Evolutionary conservation across 2,888 invertebrate genomes (phyloP).

Genomic region (Panzeria rudis): DNA sequence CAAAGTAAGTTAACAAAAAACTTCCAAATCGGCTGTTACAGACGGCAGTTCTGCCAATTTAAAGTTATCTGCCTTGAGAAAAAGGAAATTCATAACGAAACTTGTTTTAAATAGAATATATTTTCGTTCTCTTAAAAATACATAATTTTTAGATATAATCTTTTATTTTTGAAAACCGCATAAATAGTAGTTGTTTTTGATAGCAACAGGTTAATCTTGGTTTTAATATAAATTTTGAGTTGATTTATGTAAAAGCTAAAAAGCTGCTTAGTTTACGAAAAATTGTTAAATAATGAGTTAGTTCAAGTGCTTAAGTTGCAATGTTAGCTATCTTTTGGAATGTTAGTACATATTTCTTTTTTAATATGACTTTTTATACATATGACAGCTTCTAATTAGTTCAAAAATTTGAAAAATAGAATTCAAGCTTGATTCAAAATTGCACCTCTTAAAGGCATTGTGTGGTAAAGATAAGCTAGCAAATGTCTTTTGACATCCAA

Average conservation of each 20-base stretch:
- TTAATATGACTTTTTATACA: not conserved
- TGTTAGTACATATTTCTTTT: not conserved
- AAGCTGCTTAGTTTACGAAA: not conserved
- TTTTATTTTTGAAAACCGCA: not conserved
- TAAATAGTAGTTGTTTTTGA: not conserved
- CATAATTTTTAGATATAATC: not conserved
- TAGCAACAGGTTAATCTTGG: slow-evolving; percentile 23
- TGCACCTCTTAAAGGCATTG: too few species aligned
- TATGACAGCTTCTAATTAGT: too few species aligned
- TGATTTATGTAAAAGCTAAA: slow-evolving; percentile 17
- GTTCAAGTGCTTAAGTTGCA: not conserved
- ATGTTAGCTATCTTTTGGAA: not conserved
- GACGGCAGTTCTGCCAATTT: too few species aligned
- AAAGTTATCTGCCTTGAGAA: too few species aligned
- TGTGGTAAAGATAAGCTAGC: too few species aligned
- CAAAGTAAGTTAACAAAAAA: too few species aligned
- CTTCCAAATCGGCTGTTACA: too few species aligned
- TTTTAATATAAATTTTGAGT: not conserved
- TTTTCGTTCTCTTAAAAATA: not conserved
- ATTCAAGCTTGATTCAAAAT: too few species aligned
- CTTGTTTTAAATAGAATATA: too few species aligned
- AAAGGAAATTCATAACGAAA: too few species aligned
- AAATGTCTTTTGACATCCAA: too few species aligned
- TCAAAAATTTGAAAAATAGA: too few species aligned
- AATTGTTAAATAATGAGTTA: not conserved